Evolutionary conservation across 1,140 invertebrate genomes (phyloP).

Genomic region (Luehdorfia chinensis): DNA sequence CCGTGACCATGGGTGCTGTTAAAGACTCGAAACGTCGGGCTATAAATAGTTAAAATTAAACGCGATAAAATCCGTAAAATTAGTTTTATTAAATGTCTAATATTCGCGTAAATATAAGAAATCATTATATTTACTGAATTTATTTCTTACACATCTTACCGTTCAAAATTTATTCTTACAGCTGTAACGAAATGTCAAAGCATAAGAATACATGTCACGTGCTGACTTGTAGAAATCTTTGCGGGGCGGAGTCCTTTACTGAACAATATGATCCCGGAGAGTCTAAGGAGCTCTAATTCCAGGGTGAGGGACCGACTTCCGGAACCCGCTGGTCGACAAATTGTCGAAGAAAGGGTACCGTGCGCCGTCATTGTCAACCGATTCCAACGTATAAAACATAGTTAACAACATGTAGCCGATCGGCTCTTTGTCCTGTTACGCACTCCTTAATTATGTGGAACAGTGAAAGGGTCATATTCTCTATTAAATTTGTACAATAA

Average conservation of each 20-base stretch:
- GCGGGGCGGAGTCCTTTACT: slow-evolving; percentile 51
- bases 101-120: no score
- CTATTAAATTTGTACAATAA: slow-evolving; percentile 69
- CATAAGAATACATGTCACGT: slow-evolving; percentile 46
- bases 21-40: no score
- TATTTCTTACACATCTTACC: no score
- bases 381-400: slow-evolving; percentile 65
- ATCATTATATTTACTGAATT: no score
- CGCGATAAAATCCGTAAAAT: no score
- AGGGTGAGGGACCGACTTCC: slow-evolving; percentile 60
- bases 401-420: slow-evolving; percentile 68
- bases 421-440: slow-evolving; percentile 58
- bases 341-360: slow-evolving; percentile 72
- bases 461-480: slow-evolving; percentile 74
- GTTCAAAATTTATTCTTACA: no score
- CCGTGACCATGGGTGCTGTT: no score
- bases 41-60: no score
- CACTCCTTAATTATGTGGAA: slow-evolving; percentile 73
- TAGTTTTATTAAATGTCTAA: no score
- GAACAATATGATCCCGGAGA: slow-evolving; percentile 59
- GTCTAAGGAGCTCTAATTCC: slow-evolving; percentile 60
- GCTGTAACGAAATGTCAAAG: no score
- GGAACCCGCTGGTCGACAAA: slow-evolving; percentile 66
- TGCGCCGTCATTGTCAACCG: slow-evolving; percentile 66
- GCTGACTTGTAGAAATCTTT: slow-evolving; percentile 43